phyloP scores from a whole-genome alignment of 2,113 vertebrate species.

The Centropristis striata region DNA sequence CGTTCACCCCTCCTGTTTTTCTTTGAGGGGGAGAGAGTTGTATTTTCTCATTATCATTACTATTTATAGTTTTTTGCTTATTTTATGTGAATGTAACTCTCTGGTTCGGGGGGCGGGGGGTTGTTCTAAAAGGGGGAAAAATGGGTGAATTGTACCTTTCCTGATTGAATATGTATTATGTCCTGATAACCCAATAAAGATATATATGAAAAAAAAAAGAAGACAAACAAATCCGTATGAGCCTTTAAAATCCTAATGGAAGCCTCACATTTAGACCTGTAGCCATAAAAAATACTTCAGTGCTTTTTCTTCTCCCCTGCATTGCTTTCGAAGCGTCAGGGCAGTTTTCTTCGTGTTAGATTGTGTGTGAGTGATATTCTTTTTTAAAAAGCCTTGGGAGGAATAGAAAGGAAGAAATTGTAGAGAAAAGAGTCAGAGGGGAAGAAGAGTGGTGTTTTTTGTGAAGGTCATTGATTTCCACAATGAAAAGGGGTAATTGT shows the following conservation, averaged over 20 bases:
- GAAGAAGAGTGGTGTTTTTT: constrained; percentile 41
- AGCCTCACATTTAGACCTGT: neutral
- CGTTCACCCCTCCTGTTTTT: no score
- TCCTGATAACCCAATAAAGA: no score
- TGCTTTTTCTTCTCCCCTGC: neutral
- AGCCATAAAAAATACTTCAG: neutral
- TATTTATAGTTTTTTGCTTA: no score
- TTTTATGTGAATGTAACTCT: no score
- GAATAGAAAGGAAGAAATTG: constrained; percentile 12
- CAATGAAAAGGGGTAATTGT: constrained; percentile 61
- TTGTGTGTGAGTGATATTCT: neutral
- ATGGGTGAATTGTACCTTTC: no score
- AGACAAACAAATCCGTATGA: constrained; percentile 1
- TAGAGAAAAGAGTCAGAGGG: constrained; percentile 1
- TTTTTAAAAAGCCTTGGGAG: constrained; percentile 28
- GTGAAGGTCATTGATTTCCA: constrained; percentile 65
- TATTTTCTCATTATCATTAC: no score
- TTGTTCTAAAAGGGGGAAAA: no score
- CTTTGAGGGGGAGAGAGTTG: no score
- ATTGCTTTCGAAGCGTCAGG: constrained; percentile 6
- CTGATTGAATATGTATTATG: no score
- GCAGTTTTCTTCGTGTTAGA: constrained; percentile 29
- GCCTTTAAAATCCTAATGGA: neutral
- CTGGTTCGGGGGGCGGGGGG: no score
- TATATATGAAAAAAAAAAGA: no score